Percentiles rank a stretch among this genome's conserved stretches.
Conservation (phyloP, 1,140 invertebrate genomes). For the Piezodorus guildinii region DNA sequence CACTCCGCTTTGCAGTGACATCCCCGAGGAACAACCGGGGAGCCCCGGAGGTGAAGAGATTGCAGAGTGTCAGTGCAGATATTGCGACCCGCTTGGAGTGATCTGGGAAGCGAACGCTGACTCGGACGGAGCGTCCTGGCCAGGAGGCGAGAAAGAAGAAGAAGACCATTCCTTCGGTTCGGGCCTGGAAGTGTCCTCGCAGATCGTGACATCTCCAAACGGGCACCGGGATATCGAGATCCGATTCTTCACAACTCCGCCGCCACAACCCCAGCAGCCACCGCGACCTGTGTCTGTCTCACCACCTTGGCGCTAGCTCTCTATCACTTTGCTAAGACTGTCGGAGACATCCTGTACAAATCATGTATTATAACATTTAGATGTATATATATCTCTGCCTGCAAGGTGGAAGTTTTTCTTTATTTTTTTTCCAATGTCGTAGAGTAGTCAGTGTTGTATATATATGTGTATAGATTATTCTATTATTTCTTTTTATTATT, state of each 20-base stretch:
- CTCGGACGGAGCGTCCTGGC: constrained; percentile 37
- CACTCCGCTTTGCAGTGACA: constrained; percentile 32
- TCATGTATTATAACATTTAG: constrained; percentile 8
- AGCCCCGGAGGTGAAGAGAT: background rate
- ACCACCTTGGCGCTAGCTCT: constrained; percentile 18
- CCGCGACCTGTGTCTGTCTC: constrained; percentile 13
- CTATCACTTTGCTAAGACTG: background rate
- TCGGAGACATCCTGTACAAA: constrained; percentile 8
- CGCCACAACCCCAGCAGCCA: constrained; percentile 15
- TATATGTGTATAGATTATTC: constrained; percentile 11
- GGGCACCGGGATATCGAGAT: constrained; percentile 66
- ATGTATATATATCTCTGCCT: constrained; percentile 9
- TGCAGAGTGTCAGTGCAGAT: constrained; percentile 56
- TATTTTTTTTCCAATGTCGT: background rate
- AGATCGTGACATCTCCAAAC: constrained; percentile 63
- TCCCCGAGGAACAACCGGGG: background rate
- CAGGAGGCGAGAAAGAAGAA: constrained; percentile 35
- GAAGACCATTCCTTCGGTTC: constrained; percentile 28
- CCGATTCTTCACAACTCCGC: constrained; percentile 49
- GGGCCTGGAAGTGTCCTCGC: constrained; percentile 52
- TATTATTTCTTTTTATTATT: background rate
- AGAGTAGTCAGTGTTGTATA: constrained; percentile 12
- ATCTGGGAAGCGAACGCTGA: constrained; percentile 50
- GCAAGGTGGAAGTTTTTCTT: constrained; percentile 2
- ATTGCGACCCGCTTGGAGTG: constrained; percentile 61